Evolutionary conservation across 2,113 vertebrate genomes (phyloP).

Genomic region (Plectropomus leopardus): DNA sequence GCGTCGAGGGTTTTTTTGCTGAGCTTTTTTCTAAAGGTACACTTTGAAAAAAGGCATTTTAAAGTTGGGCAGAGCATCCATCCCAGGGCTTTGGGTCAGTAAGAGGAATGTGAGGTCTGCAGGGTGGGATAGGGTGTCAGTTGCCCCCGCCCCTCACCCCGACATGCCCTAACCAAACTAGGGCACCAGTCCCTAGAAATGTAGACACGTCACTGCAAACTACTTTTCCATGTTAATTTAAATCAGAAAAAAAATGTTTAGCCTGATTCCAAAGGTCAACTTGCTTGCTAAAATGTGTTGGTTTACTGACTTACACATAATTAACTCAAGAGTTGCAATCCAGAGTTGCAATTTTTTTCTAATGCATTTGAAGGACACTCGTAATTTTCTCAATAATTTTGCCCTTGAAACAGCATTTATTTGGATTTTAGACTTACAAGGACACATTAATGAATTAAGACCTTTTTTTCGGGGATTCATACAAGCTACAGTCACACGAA

Average conservation of each 20-base stretch:
- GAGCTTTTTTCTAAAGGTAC: not conserved
- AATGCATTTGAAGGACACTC: not conserved
- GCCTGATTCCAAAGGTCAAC: not conserved
- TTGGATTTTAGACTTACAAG: too few relatives aligned
- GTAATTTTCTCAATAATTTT: too few relatives aligned
- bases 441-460: too few relatives aligned
- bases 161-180: constrained; percentile 5
- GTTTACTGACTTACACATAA: not conserved
- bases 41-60: not conserved
- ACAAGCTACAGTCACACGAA: too few relatives aligned
- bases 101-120: constrained; percentile 47
- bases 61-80: not conserved
- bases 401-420: too few relatives aligned
- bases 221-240: not conserved
- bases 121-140: constrained; percentile 49
- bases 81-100: constrained; percentile 15
- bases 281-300: not conserved
- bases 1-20: not conserved
- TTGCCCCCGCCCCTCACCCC: constrained; percentile 28
- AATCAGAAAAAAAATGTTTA: not conserved
- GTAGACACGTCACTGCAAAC: not conserved
- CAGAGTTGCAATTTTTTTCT: not conserved
- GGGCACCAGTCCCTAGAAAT: not conserved
- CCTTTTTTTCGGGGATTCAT: too few relatives aligned
- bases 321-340: too few relatives aligned